These are phyloP conservation scores for Cheilosia urbana DNA, from an alignment of 2,888 invertebrate genomes.

Conservation along the genomic window DNA sequence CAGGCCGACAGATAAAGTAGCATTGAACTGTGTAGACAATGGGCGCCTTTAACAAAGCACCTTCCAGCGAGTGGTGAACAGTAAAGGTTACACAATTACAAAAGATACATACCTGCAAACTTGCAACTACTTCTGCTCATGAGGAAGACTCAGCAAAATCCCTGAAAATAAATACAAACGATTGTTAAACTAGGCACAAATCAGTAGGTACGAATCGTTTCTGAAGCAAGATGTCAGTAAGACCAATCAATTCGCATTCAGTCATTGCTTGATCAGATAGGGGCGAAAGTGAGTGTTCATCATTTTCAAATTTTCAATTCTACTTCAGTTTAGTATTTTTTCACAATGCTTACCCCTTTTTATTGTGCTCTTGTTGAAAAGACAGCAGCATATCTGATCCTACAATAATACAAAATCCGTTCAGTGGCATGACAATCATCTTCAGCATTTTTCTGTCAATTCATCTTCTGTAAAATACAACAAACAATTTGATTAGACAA, in stretches of 20 bases:
- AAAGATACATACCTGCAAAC: neutral
- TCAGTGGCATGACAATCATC: too few relatives aligned
- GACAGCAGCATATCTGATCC: neutral
- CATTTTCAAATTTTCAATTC: neutral
- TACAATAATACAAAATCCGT: neutral
- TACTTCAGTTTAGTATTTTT: neutral
- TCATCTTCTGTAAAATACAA: conserved; percentile 4
- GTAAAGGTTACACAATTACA: neutral
- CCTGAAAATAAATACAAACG: neutral
- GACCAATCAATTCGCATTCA: conserved; percentile 82
- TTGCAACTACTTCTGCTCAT: neutral
- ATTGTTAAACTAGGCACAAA: neutral
- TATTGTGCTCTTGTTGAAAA: neutral
- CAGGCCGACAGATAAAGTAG: too few relatives aligned
- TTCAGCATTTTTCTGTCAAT: neutral
- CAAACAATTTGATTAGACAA: neutral
- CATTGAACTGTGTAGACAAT: too few relatives aligned
- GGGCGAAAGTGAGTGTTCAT: conserved; percentile 35
- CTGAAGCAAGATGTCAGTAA: conserved; percentile 78
- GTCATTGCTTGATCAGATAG: conserved; percentile 75
- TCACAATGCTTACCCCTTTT: neutral
- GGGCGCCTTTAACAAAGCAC: neutral
- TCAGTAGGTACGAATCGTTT: neutral
- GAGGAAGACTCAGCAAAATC: neutral
- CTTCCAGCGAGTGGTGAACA: neutral